Conservation (phyloP, 1,140 invertebrate species). For the Heliothis subflexa region DNA sequence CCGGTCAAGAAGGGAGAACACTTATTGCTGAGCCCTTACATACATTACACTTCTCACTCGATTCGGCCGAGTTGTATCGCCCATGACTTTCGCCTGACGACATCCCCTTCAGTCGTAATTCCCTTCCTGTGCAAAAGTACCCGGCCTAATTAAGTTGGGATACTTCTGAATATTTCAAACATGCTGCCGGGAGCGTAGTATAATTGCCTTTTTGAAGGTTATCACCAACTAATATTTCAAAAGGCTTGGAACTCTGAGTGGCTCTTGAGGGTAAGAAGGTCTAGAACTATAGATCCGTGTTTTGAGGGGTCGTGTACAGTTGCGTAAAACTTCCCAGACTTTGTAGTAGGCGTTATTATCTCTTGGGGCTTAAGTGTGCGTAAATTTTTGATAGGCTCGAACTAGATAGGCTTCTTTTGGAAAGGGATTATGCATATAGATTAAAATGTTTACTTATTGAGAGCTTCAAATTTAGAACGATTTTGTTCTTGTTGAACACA, state of each 20-base stretch:
- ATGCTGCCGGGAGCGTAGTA: slow-evolving; percentile 44
- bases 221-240: slow-evolving; percentile 60
- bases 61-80: slow-evolving; percentile 60
- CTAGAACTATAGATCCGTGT: slow-evolving; percentile 19
- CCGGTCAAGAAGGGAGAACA: slow-evolving; percentile 70
- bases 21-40: slow-evolving; percentile 65
- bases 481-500: no score
- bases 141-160: slow-evolving; percentile 71
- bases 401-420: slow-evolving; percentile 12
- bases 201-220: slow-evolving; percentile 56
- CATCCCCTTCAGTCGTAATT: slow-evolving; percentile 62
- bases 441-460: not conserved
- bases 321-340: slow-evolving; percentile 38
- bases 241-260: slow-evolving; percentile 38
- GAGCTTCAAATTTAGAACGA: not conserved
- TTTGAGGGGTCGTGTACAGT: slow-evolving; percentile 29
- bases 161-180: slow-evolving; percentile 70
- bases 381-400: slow-evolving; percentile 25
- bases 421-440: not conserved
- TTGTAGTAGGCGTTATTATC: slow-evolving; percentile 41
- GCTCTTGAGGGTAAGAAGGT: slow-evolving; percentile 7
- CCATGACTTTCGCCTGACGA: slow-evolving; percentile 67
- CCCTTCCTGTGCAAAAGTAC: slow-evolving; percentile 63
- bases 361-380: slow-evolving; percentile 21
- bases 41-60: slow-evolving; percentile 67